Percentiles rank a stretch among this genome's conserved stretches.
Conservation (phyloP, 1,140 invertebrate species). For the Lysiphlebus fabarum region DNA sequence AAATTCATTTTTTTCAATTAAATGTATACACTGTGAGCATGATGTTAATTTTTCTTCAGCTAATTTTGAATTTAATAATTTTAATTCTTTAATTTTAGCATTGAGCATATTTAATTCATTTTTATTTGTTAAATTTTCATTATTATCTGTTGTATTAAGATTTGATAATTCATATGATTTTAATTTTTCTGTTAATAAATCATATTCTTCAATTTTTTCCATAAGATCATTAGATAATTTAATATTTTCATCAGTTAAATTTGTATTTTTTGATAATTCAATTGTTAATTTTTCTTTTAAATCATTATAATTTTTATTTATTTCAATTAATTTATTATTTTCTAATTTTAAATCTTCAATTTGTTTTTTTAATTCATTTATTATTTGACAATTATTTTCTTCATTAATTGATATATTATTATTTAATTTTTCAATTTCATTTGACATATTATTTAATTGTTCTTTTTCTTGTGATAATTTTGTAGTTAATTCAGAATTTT, state of each 20-base stretch:
- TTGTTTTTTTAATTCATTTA: slow-evolving; percentile 25
- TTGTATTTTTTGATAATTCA: neutral
- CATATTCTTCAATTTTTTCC: slow-evolving; percentile 32
- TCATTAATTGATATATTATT: neutral
- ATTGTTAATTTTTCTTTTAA: neutral
- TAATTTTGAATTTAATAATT: slow-evolving; percentile 33
- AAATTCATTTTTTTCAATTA: slow-evolving; percentile 34
- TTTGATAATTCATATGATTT: slow-evolving; percentile 6
- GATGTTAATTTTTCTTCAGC: slow-evolving; percentile 33
- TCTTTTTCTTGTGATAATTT: slow-evolving; percentile 35
- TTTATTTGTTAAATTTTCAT: slow-evolving; percentile 19
- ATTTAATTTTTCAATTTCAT: neutral
- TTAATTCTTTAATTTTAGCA: slow-evolving; percentile 29
- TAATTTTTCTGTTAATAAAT: slow-evolving; percentile 26
- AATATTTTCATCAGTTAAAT: slow-evolving; percentile 30
- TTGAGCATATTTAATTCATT: slow-evolving; percentile 20
- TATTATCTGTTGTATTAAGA: slow-evolving; percentile 16
- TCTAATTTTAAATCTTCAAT: slow-evolving; percentile 27
- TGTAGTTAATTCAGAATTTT: slow-evolving; percentile 40
- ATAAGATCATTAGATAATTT: slow-evolving; percentile 32
- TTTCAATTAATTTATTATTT: slow-evolving; percentile 28
- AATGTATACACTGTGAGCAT: slow-evolving; percentile 35
- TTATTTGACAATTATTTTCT: neutral
- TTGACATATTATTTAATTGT: slow-evolving; percentile 24
- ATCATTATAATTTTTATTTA: slow-evolving; percentile 18